Conservation (phyloP, 2,888 invertebrate genomes). For the Chironomus riparius region DNA sequence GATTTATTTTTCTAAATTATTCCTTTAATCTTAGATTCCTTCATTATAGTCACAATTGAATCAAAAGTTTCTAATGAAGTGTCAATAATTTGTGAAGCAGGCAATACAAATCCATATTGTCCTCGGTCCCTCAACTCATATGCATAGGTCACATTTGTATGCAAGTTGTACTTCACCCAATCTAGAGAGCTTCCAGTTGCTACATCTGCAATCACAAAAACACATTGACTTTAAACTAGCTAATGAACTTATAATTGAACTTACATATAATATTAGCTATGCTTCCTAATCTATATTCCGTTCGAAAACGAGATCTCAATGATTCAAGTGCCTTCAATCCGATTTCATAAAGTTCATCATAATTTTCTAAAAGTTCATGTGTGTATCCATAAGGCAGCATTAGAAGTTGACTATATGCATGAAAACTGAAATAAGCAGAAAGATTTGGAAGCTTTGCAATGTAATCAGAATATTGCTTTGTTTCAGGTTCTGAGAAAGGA, state of each 20-base stretch:
- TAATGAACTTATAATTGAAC: no score
- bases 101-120: constrained; percentile 51
- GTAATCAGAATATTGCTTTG: constrained; percentile 47
- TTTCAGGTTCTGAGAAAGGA: constrained; percentile 64
- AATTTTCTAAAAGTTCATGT: constrained; percentile 48
- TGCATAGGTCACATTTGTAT: constrained; percentile 40
- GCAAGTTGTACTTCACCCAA: constrained; percentile 40
- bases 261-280: constrained; percentile 31
- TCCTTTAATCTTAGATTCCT: background rate
- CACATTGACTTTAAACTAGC: no score
- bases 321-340: constrained; percentile 34
- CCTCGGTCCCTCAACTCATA: constrained; percentile 51
- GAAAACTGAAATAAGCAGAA: constrained; percentile 59
- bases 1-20: background rate
- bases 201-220: constrained; percentile 31
- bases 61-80: constrained; percentile 44
- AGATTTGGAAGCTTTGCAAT: constrained; percentile 46
- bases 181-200: constrained; percentile 39
- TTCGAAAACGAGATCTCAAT: constrained; percentile 40
- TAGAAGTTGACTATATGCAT: constrained; percentile 63
- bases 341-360: constrained; percentile 47
- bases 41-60: constrained; percentile 1
- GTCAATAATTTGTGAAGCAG: constrained; percentile 49
- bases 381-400: constrained; percentile 63
- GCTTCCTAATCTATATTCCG: constrained; percentile 42